phyloP scores from a whole-genome alignment of 2,113 vertebrate species.

The Odocoileus virginianus region DNA sequence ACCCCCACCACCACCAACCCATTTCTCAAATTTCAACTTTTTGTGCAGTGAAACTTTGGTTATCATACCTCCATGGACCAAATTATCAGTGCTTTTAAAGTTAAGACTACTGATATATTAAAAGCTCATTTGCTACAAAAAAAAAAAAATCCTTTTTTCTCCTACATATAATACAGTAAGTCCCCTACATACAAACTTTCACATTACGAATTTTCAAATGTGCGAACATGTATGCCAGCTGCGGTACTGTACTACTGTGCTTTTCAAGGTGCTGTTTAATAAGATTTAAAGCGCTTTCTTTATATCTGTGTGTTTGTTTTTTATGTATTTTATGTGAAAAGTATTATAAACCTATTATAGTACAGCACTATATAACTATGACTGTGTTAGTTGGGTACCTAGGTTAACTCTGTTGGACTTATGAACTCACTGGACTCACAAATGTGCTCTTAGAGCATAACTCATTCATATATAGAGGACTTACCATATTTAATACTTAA shows the following conservation, averaged over 20 bases:
- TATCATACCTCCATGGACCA: not conserved
- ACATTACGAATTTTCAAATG: not conserved
- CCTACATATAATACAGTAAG: not conserved
- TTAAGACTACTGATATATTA: not conserved
- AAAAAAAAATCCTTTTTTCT: not conserved
- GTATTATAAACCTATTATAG: not conserved
- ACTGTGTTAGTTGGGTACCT: not conserved
- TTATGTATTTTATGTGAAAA: not conserved
- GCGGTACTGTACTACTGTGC: not conserved
- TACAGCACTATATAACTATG: not conserved
- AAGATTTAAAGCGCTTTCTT: not conserved
- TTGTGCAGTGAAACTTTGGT: constrained; percentile 18
- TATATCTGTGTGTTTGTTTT: not conserved
- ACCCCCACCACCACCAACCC: not conserved
- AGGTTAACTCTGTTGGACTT: not conserved
- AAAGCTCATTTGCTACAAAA: not conserved
- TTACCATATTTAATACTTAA: not conserved
- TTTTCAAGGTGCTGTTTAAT: not conserved
- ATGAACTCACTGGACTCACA: not conserved
- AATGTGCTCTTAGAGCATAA: not conserved
- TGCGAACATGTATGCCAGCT: not conserved
- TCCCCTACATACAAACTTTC: not conserved
- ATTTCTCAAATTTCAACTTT: constrained; percentile 28
- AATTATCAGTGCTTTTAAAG: not conserved
- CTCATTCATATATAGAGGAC: not conserved